Conservation (phyloP, 2,797 vertebrate species). For the Huso huso region DNA sequence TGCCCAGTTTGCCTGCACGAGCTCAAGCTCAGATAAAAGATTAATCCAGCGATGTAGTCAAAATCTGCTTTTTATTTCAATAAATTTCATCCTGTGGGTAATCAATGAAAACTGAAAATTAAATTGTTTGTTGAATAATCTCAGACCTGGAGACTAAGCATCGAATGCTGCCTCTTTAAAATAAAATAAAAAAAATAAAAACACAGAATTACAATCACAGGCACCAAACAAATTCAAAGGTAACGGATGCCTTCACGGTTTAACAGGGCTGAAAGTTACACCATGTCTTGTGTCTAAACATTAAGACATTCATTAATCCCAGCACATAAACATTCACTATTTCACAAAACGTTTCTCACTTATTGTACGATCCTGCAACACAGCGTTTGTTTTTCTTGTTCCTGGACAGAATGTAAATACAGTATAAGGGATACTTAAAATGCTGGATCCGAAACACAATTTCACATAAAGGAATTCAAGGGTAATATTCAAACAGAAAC, state of each 20-base stretch:
- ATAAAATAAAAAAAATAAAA: neutral
- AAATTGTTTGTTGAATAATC: neutral
- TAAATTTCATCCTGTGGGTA: neutral
- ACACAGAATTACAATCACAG: neutral
- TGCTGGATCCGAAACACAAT: neutral
- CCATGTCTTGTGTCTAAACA: conserved; percentile 21
- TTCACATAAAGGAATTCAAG: conserved; percentile 21
- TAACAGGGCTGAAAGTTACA: conserved; percentile 30
- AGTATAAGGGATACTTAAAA: neutral
- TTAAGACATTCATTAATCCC: conserved; percentile 44
- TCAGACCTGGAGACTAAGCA: no score
- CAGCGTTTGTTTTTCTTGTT: no score
- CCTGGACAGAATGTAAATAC: no score
- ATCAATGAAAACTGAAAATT: neutral
- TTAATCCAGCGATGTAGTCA: neutral
- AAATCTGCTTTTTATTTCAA: no score
- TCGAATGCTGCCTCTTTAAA: no score
- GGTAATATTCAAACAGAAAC: conserved; percentile 64
- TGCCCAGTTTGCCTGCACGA: neutral
- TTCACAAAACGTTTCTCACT: conserved; percentile 65
- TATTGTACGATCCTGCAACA: conserved; percentile 58
- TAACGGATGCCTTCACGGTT: conserved; percentile 11
- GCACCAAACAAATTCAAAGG: neutral
- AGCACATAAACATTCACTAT: conserved; percentile 71
- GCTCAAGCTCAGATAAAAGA: neutral